These are phyloP conservation scores for Baccha elongata DNA, from an alignment of 2,888 invertebrate species.

Conservation along the genomic window DNA sequence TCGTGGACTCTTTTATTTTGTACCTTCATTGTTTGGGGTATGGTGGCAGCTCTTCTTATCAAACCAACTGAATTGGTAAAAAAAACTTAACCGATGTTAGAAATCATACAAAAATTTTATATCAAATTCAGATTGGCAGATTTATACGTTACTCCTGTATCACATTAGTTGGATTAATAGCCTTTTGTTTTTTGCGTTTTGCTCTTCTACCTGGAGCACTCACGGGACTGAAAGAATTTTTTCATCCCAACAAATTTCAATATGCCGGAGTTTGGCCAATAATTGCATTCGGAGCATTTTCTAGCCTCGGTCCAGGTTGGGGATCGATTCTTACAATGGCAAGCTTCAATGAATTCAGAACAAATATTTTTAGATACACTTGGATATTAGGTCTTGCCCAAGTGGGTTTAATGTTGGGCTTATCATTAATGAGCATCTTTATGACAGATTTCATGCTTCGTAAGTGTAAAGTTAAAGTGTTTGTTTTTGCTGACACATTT, in stretches of 20 bases:
- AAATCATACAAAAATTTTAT: neutral
- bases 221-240: neutral
- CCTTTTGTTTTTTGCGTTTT: constrained; percentile 71
- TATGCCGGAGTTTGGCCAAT: constrained; percentile 45
- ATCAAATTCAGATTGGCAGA: constrained; percentile 77
- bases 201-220: constrained; percentile 42
- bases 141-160: constrained; percentile 77
- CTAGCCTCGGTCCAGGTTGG: constrained; percentile 61
- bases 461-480: constrained; percentile 48
- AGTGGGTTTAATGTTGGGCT: constrained; percentile 81
- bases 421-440: constrained; percentile 80
- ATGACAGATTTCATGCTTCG: constrained; percentile 76
- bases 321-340: constrained; percentile 63
- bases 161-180: constrained; percentile 75
- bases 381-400: constrained; percentile 78
- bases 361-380: constrained; percentile 84
- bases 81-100: too few species aligned
- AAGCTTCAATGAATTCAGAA: constrained; percentile 84
- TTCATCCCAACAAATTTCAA: neutral
- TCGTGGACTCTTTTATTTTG: constrained; percentile 68
- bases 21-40: constrained; percentile 33
- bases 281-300: constrained; percentile 29
- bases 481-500: too few species aligned
- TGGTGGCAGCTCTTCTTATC: constrained; percentile 7
- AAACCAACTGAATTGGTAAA: constrained; percentile 39